Conservation (phyloP, 2,797 vertebrate genomes). For the Pangasius mekongensis region DNA sequence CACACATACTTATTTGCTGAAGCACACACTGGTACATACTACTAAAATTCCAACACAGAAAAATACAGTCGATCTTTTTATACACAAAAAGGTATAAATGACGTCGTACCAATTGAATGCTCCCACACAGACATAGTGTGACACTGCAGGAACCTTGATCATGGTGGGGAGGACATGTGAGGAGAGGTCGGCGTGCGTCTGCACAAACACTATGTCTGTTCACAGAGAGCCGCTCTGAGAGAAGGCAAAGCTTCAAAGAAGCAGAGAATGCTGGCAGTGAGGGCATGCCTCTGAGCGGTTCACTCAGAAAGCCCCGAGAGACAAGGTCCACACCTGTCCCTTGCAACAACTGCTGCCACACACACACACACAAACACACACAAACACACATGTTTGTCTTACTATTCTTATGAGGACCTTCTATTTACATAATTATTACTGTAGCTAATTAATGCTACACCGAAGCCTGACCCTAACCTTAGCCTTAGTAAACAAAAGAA, state of each 20-base stretch:
- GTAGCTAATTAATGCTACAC: background rate
- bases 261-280: constrained; percentile 51
- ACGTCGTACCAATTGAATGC: constrained; percentile 34
- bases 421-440: background rate
- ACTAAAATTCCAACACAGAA: constrained; percentile 27
- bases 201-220: constrained; percentile 49
- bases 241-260: constrained; percentile 58
- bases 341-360: constrained; percentile 56
- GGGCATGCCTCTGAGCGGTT: constrained; percentile 44
- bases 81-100: constrained; percentile 37
- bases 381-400: background rate
- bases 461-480: background rate
- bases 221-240: constrained; percentile 44
- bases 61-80: constrained; percentile 6
- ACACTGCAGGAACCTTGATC: constrained; percentile 29
- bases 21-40: background rate
- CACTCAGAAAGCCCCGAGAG: constrained; percentile 51
- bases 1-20: background rate
- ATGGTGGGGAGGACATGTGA: constrained; percentile 32
- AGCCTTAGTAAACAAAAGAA: background rate
- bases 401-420: background rate
- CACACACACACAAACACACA: constrained; percentile 17
- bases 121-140: constrained; percentile 38
- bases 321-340: constrained; percentile 55
- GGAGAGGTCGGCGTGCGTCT: constrained; percentile 40